A percentile compares a stretch with the other conserved stretches of the same genome.
These are phyloP conservation scores for Distichodus sexfasciatus DNA, from an alignment of 2,797 vertebrate genomes.

Conservation along the genomic window DNA sequence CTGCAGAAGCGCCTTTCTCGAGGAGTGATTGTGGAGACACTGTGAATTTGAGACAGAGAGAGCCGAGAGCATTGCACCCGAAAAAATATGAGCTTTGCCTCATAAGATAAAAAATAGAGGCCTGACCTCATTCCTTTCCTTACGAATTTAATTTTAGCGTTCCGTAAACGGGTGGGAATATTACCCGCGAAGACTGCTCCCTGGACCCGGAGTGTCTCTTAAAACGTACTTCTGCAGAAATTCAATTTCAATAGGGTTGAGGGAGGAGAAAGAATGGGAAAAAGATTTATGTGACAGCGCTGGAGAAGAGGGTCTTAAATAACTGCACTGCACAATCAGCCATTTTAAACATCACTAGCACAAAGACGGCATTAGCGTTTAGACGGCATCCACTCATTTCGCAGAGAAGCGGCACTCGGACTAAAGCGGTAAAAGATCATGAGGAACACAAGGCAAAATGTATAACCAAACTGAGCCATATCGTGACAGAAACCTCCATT, in stretches of 20 bases:
- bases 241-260: slow-evolving; percentile 62
- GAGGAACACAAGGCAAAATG: neutral
- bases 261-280: slow-evolving; percentile 54
- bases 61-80: slow-evolving; percentile 42
- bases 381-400: slow-evolving; percentile 61
- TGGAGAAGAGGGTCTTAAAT: slow-evolving; percentile 61
- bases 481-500: too few species aligned
- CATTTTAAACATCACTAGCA: slow-evolving; percentile 63
- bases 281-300: slow-evolving; percentile 65
- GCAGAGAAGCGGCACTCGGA: slow-evolving; percentile 11
- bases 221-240: slow-evolving; percentile 60
- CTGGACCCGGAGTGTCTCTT: slow-evolving; percentile 60
- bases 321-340: slow-evolving; percentile 49
- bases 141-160: slow-evolving; percentile 59
- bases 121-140: slow-evolving; percentile 57
- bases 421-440: neutral
- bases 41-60: slow-evolving; percentile 50
- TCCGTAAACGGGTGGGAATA: slow-evolving; percentile 56
- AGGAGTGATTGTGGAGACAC: slow-evolving; percentile 50
- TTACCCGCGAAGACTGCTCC: slow-evolving; percentile 60
- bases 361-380: slow-evolving; percentile 62
- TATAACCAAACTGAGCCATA: neutral
- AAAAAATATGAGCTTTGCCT: slow-evolving; percentile 63
- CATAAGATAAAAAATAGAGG: slow-evolving; percentile 63
- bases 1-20: slow-evolving; percentile 18